A percentile compares a stretch with the other conserved stretches of the same genome.
phyloP scores from a whole-genome alignment of 2,113 vertebrate species.

The Cranoglanis bouderius region DNA sequence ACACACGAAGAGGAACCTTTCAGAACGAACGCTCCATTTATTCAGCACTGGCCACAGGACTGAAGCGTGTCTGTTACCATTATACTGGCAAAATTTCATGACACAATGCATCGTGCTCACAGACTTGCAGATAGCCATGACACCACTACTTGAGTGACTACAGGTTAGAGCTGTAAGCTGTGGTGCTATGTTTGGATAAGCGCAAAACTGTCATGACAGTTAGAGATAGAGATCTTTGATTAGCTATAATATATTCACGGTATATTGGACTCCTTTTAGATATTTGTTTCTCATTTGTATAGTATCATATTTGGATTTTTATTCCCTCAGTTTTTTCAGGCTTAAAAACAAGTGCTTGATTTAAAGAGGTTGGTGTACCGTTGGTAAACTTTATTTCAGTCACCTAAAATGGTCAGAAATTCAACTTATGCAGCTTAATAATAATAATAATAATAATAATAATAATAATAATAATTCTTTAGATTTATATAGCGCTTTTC shows the following conservation, averaged over 20 bases:
- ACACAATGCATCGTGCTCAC: conserved; percentile 59
- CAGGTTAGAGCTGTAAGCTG: conserved; percentile 38
- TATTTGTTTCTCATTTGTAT: neutral
- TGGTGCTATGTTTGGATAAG: conserved; percentile 28
- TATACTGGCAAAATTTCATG: conserved; percentile 62
- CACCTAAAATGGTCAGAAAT: neutral
- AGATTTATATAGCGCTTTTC: no score
- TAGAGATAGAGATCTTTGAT: neutral
- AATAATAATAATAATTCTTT: no score
- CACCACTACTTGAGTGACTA: conserved; percentile 58
- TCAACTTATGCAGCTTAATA: neutral
- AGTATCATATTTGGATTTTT: neutral
- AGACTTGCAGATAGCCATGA: conserved; percentile 54
- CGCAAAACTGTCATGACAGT: conserved; percentile 12
- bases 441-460: no score
- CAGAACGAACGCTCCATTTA: neutral
- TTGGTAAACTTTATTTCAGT: no score
- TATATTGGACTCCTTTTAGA: neutral
- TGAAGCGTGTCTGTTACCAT: conserved; percentile 61
- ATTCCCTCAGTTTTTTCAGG: neutral
- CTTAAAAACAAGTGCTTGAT: neutral
- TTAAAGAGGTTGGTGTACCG: neutral
- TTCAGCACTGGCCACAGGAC: conserved; percentile 39
- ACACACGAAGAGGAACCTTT: neutral
- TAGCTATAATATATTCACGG: neutral